These are phyloP conservation scores for Panonychus citri DNA, from an alignment of 1,140 invertebrate genomes.

Conservation along the genomic window DNA sequence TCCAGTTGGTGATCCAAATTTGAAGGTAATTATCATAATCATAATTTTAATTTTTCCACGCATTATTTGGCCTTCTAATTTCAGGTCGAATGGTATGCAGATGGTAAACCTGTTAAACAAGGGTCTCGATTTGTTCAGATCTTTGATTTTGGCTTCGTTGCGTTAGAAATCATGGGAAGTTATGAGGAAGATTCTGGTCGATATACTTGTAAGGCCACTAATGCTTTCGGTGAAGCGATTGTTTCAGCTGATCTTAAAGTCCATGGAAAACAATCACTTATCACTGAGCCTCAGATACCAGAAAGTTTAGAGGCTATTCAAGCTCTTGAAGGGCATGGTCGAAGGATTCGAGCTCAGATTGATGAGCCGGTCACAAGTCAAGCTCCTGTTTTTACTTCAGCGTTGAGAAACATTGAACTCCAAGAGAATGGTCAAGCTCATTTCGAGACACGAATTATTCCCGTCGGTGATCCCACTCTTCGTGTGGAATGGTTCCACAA, in stretches of 20 bases:
- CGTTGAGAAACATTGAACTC: conserved; percentile 56
- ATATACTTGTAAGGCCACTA: conserved; percentile 27
- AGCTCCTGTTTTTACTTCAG: conserved; percentile 34
- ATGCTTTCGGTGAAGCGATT: conserved; percentile 32
- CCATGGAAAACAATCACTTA: conserved; percentile 48
- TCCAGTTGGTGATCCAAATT: conserved; percentile 73
- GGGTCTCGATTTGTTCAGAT: conserved; percentile 37
- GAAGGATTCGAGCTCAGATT: conserved; percentile 34
- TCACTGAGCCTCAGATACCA: conserved; percentile 72
- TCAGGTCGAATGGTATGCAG: conserved; percentile 81
- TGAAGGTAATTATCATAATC: conserved; percentile 65
- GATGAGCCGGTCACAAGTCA: conserved; percentile 37
- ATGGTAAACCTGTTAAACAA: conserved; percentile 55
- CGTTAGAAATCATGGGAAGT: conserved; percentile 30
- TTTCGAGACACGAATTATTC: conserved; percentile 91
- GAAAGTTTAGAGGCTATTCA: conserved; percentile 70
- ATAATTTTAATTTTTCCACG: conserved; percentile 80
- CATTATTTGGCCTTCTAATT: conserved; percentile 80
- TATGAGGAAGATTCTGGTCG: conserved; percentile 23
- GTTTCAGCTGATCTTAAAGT: conserved; percentile 46
- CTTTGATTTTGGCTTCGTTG: conserved; percentile 32
- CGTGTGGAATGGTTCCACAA: conserved; percentile 87
- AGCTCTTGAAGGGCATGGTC: conserved; percentile 41
- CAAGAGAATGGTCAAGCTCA: conserved; percentile 45
- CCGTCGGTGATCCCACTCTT: conserved; percentile 77